phyloP scores from a whole-genome alignment of 2,113 vertebrate species.

The Alethe castanea region DNA sequence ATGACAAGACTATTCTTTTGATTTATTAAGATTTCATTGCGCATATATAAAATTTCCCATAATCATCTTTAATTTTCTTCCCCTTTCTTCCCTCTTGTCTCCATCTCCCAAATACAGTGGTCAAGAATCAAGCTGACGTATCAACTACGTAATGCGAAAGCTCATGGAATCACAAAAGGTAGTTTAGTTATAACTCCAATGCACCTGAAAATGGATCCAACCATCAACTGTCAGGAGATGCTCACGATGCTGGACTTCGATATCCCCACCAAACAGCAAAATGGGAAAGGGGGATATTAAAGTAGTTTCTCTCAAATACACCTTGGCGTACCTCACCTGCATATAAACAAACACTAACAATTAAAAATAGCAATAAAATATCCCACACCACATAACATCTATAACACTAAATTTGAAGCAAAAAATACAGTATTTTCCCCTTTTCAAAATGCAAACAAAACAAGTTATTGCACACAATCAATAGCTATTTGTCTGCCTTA shows the following conservation, averaged over 20 bases:
- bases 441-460: background rate
- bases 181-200: background rate
- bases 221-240: constrained; percentile 90
- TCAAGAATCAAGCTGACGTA: background rate
- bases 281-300: constrained; percentile 91
- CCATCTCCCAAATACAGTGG: accelerated
- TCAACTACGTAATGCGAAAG: background rate
- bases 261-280: constrained; percentile 94
- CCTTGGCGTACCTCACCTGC: constrained; percentile 90
- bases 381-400: background rate
- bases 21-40: background rate
- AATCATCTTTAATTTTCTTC: background rate
- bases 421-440: background rate
- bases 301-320: constrained; percentile 92
- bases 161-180: background rate
- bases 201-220: constrained; percentile 96
- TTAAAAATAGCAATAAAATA: background rate
- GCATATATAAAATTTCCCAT: background rate
- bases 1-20: background rate
- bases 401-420: background rate
- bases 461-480: background rate
- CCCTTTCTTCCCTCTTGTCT: background rate
- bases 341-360: background rate
- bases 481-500: background rate
- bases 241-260: constrained; percentile 94